phyloP scores from a whole-genome alignment of 2,113 vertebrate species.

The Sarotherodon lohbergeri region DNA sequence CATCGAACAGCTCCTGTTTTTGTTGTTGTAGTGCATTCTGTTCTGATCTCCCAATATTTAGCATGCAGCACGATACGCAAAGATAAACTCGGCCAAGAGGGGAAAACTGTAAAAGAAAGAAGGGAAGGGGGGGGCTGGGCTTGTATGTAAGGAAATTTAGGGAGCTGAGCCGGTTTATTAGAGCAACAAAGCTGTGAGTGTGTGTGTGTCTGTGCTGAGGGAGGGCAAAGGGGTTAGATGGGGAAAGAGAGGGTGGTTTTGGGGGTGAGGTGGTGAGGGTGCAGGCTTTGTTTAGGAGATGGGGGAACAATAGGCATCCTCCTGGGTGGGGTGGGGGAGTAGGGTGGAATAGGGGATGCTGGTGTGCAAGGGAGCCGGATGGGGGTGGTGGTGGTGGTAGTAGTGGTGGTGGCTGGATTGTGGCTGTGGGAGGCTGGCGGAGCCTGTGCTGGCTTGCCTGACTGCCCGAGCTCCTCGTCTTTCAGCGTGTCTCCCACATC shows the following conservation, averaged over 20 bases:
- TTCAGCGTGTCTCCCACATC: neutral
- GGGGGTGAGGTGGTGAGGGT: neutral
- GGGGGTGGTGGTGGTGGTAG: neutral
- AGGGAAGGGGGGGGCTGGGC: neutral
- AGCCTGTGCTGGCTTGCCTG: conserved; percentile 49
- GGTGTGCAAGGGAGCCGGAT: conserved; percentile 3
- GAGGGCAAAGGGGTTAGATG: conserved; percentile 17
- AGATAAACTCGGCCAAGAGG: neutral
- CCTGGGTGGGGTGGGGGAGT: conserved; percentile 36
- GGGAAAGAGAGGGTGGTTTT: conserved; percentile 9
- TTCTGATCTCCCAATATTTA: neutral
- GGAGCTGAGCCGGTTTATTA: conserved; percentile 55
- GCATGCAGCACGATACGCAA: neutral
- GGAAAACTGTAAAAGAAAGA: neutral
- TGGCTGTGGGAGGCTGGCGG: conserved; percentile 57
- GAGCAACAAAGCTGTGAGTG: conserved; percentile 47
- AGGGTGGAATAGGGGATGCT: neutral
- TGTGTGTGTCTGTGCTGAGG: neutral
- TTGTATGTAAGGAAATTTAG: conserved; percentile 66
- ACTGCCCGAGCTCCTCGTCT: neutral
- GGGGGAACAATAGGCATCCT: conserved; percentile 59
- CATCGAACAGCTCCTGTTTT: neutral
- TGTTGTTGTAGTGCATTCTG: neutral
- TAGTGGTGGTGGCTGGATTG: neutral
- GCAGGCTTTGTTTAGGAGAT: conserved; percentile 54